A percentile compares a stretch with the other conserved stretches of the same genome.
phyloP scores from a whole-genome alignment of 2,888 invertebrate genomes.

The Mechanitis messenoides region DNA sequence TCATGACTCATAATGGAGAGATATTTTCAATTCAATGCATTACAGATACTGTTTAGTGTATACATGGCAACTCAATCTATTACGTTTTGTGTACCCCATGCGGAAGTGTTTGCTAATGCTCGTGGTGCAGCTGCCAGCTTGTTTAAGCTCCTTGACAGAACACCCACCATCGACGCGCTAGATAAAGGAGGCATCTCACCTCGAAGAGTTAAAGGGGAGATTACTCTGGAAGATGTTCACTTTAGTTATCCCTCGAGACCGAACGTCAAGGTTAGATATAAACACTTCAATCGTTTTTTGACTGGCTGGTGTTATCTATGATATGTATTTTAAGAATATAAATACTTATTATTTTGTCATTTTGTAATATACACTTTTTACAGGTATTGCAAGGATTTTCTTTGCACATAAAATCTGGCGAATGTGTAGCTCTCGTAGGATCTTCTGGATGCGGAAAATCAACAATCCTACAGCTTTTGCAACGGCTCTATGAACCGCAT shows the following conservation, averaged over 20 bases:
- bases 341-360: neutral
- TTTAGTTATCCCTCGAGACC: slow-evolving; percentile 88
- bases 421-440: slow-evolving; percentile 84
- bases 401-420: slow-evolving; percentile 79
- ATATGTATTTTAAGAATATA: too few relatives aligned
- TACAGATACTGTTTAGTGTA: slow-evolving; percentile 83
- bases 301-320: too few relatives aligned
- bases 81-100: slow-evolving; percentile 84
- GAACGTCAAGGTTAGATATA: slow-evolving; percentile 77
- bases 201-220: slow-evolving; percentile 78
- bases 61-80: slow-evolving; percentile 86
- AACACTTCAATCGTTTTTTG: neutral
- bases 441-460: slow-evolving; percentile 89
- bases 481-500: slow-evolving; percentile 83
- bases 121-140: slow-evolving; percentile 84
- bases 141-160: slow-evolving; percentile 82
- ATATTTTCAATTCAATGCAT: neutral
- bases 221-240: slow-evolving; percentile 81
- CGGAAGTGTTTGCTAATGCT: slow-evolving; percentile 84
- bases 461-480: slow-evolving; percentile 85
- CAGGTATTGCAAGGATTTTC: slow-evolving; percentile 82
- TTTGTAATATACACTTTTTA: slow-evolving; percentile 10
- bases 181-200: slow-evolving; percentile 78
- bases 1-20: neutral
- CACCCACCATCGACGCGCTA: slow-evolving; percentile 82